phyloP scores from a whole-genome alignment of 2,888 invertebrate species.

The Meiosimyza platycephala region DNA sequence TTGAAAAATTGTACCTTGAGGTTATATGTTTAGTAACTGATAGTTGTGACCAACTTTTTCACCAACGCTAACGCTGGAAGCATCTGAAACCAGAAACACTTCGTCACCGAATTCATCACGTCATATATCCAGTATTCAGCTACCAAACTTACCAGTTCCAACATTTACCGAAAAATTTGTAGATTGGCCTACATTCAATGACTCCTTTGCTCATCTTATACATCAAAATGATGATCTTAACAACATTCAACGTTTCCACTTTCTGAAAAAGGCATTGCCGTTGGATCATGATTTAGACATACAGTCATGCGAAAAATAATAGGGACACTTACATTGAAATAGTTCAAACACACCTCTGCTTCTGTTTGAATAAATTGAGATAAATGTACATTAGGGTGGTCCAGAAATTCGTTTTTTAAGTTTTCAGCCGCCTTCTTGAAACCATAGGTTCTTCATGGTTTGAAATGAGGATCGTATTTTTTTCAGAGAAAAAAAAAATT shows the following conservation, averaged over 20 bases:
- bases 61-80: not conserved
- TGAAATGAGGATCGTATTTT: too few species aligned
- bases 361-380: too few species aligned
- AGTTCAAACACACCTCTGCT: too few species aligned
- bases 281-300: constrained; percentile 22
- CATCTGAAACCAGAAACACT: not conserved
- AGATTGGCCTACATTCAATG: constrained; percentile 34
- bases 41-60: not conserved
- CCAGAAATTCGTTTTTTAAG: too few species aligned
- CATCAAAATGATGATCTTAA: constrained; percentile 27
- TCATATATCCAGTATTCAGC: not conserved
- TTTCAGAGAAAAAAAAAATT: too few species aligned
- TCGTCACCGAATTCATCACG: too few species aligned
- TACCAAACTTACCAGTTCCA: constrained; percentile 31
- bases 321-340: too few species aligned
- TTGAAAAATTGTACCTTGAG: not conserved
- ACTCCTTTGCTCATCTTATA: constrained; percentile 19
- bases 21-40: constrained; percentile 1
- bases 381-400: too few species aligned
- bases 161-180: constrained; percentile 34
- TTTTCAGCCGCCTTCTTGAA: too few species aligned
- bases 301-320: too few species aligned
- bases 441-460: too few species aligned
- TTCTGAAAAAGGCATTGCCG: constrained; percentile 31
- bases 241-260: constrained; percentile 34